Evolutionary conservation across 2,888 invertebrate genomes (phyloP), one percentile per base, ranked within the genome.

Genomic region (Rhopalosiphum nymphaeae): DNA sequence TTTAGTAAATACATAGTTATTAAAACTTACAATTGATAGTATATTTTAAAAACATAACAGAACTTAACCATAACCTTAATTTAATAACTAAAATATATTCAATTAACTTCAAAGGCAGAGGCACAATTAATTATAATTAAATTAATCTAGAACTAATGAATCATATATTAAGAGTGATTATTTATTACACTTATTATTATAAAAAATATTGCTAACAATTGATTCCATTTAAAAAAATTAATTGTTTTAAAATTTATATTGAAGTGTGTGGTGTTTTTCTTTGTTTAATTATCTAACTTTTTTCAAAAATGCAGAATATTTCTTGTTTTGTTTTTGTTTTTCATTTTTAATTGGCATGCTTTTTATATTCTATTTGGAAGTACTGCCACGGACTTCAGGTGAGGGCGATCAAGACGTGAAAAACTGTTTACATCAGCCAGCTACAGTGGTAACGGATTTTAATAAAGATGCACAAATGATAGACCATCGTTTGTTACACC

Each of bases 311-410:
- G 85, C 93, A 93, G 85, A 90, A 93, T 93, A 90, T 93, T 93
- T 29, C 46, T 93, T 93, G 94, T 91, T 94, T 94, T 92, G 78
- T 91, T 78, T 92, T 92, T 92, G 61, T 90, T 94, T 94, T 94
- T 94, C 94, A 94, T 91, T 94, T 93, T 94, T 94, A 94, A 94
- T 94, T 91, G 90, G 94, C 94, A 94, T 94, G 94, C 90, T 94
- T 94, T 94, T 94, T 94, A 94, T 94, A 94, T 94, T 94, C 94
- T 94, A 94, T 94, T 94, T 94, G 94, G 86, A 94, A 91, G 94
- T 94, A 94, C 29, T 94, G 86, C 94, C 94, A 94, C 94, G 94
- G 91, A 94, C 94, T 90, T 94, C 94, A 94, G 94, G 94, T 94
- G 94, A 94, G 94, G 94, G 94, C 94, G 67, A 91, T 91, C 94